Evolutionary conservation across 1,140 invertebrate species (phyloP), one percentile per base, ranked within the genome.

Genomic region (Antheraea pernyi): DNA sequence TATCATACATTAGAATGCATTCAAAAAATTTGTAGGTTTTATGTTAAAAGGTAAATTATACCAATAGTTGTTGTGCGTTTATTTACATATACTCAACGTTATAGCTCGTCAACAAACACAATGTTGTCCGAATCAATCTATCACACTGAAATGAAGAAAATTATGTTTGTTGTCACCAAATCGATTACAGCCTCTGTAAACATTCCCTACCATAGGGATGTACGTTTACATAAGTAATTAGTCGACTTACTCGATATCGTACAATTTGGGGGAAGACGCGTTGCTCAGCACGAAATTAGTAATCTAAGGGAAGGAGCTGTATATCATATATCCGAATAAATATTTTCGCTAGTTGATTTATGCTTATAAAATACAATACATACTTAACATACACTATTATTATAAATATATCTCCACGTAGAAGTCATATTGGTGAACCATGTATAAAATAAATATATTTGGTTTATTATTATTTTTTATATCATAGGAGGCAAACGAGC

Each of bases 181-280:
- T 78, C 74, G 78, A 67, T 74, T 78, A 74, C 71, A 68, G 72
- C 67, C 75, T 71, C 70, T 74, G 70, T 69, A 69, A 74, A 82
- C 69, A 76, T 71, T 53, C 67, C 46, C 78, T 18, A 74, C 70
- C 71, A 76, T 63, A 75, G 73, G 71, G 72, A 74, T 70, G 69
- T 67, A 53, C 66, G 84, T 88, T 86, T 85, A 86, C 83, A 86
- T 86, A 82, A 86, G 85, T 88, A 89, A 89, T 89, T 89, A 87
- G 77, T 67, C 62, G 74, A 79, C 46, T 53, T 53, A 53, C 11
- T 53, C 46, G 16, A 53, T 53, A 53, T 53, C 13, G 46, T 16
- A 53, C 46, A 53, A 53, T 53, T 6, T 53, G 10, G 46, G 46
- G 46, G 5, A n/a, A 53, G 11, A 6, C 11, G 11, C 46, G 10